Base-by-base conservation (phyloP, 1,140 invertebrate genomes). In the Platyscapa corneri region DNA sequence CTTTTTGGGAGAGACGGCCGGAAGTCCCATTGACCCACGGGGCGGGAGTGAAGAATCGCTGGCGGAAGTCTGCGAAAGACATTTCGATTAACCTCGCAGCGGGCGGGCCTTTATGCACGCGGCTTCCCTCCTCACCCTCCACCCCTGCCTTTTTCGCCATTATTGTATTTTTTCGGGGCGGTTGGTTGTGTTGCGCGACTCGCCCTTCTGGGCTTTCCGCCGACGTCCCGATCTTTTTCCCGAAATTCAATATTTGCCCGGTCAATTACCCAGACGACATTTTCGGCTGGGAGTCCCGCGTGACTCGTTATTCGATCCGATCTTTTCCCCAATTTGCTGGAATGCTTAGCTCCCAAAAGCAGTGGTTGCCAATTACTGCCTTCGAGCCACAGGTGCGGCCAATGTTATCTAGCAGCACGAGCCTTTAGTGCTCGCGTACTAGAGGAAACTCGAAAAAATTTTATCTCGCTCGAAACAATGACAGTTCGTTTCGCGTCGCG, bases 11-110 rank as follows among this genome's bases (percentile, higher is more conserved):
- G 74, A 39, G 34, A n/a, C 84, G 42, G 16, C n/a, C 46, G 87
- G 87, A 90, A 88, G 87, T 88, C 82, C 81, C 86, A 86, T 87
- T 87, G 86, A 87, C 88, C 87, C 76, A n/a, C 3, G 42, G 30
- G 34, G 10, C 18, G 64, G n/a, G 67, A 39, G 34, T 46, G 88
- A 91, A 87, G 88, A 88, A 78, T 81, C 86, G 84, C 75, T 78
- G 86, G 79, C 86, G 87, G 82, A 88, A 90, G 88, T 92, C 92
- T 93, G 92, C 76, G 82, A 86, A 89, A 90, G 92, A 93, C 92
- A 91, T 92, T 93, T 93, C 92, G 90, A 93, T 93, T 93, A 93
- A 93, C 88, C 86, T 86, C 90, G 80, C 92, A 77, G 88, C 89
- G 82, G 81, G 85, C 39, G 85, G 76, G 42, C 70, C 20, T 60